Conservation (phyloP, 2,888 invertebrate genomes). For the Eristalinus sepulchralis region DNA sequence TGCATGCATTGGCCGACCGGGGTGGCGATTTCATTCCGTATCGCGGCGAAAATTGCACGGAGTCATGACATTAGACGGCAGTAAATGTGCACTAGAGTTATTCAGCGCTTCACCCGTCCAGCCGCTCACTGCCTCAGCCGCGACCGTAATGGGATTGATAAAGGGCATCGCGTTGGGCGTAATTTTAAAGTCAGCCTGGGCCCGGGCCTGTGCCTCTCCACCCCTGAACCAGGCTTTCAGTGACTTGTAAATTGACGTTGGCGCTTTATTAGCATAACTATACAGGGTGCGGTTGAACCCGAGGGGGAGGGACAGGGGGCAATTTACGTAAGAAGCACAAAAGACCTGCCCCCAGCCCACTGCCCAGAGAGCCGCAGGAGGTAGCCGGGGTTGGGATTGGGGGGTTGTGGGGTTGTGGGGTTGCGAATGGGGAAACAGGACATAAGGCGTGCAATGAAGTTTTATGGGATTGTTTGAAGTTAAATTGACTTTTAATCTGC, state of each 20-base stretch:
- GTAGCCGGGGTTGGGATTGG: not conserved
- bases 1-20: conserved; percentile 6
- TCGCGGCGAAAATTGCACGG: conserved; percentile 52
- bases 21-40: not conserved
- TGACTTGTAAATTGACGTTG: conserved; percentile 64
- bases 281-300: conserved; percentile 16
- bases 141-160: conserved; percentile 54
- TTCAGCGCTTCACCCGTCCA: conserved; percentile 2
- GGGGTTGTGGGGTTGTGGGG: not conserved
- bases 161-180: conserved; percentile 53
- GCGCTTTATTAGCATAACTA: conserved; percentile 68
- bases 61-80: conserved; percentile 65
- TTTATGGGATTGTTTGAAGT: conserved; percentile 65
- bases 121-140: not conserved
- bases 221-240: not conserved
- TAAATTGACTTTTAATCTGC: conserved; percentile 65
- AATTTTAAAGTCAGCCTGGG: conserved; percentile 52
- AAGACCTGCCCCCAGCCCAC: not conserved
- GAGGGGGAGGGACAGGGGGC: conserved; percentile 6
- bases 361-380: not conserved
- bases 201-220: not conserved
- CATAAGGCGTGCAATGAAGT: conserved; percentile 57
- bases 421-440: not conserved
- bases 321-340: conserved; percentile 13
- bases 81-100: conserved; percentile 35